Conservation (phyloP, 1,140 invertebrate genomes). For the Brachionus angularis region DNA sequence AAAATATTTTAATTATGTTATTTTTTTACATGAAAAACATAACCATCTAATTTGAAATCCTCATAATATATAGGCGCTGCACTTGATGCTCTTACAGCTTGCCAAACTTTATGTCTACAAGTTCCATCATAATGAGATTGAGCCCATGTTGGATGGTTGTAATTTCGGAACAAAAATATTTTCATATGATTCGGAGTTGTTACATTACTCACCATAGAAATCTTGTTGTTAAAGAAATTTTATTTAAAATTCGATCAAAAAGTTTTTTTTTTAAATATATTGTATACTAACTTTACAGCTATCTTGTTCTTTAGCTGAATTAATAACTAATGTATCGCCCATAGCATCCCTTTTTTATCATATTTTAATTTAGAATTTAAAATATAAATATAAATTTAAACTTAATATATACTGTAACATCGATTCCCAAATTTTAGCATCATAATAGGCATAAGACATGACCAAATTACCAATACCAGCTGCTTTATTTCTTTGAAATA, state of each 20-base stretch:
- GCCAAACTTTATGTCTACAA: conserved; percentile 72
- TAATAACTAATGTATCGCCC: conserved; percentile 42
- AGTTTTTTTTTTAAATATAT: neutral
- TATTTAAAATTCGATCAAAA: conserved; percentile 21
- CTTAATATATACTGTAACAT: conserved; percentile 64
- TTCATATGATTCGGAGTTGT: conserved; percentile 42
- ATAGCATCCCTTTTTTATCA: conserved; percentile 5
- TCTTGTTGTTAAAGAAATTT: neutral
- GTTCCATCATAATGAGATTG: conserved; percentile 75
- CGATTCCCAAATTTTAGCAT: conserved; percentile 77
- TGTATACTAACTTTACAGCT: conserved; percentile 63
- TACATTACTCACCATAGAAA: conserved; percentile 40
- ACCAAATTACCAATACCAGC: conserved; percentile 73
- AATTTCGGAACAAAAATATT: conserved; percentile 79
- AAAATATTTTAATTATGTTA: too few relatives aligned
- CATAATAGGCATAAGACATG: conserved; percentile 82
- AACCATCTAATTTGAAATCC: conserved; percentile 71
- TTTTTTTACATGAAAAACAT: conserved; percentile 70
- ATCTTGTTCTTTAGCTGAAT: conserved; percentile 56
- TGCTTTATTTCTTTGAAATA: conserved; percentile 69
- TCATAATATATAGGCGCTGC: conserved; percentile 88
- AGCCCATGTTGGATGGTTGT: conserved; percentile 70
- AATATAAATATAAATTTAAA: neutral
- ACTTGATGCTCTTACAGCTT: conserved; percentile 80
- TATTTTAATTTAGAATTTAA: neutral